Evolutionary conservation across 2,113 vertebrate species (phyloP), one percentile per base, ranked within the genome.

Genomic region (Pogona vitticeps): DNA sequence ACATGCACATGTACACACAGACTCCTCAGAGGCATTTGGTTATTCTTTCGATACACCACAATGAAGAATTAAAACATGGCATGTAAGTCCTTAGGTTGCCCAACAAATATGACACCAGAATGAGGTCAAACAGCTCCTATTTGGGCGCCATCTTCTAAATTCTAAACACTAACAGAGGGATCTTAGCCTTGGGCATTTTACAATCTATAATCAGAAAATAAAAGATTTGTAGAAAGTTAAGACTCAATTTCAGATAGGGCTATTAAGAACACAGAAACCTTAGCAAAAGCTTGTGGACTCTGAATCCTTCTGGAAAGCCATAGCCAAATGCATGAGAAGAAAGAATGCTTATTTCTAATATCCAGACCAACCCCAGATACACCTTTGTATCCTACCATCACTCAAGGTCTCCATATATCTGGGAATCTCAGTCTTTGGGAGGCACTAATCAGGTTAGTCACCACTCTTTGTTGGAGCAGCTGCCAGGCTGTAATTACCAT

Each of bases 401-500:
- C 14, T 0, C 61, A 1, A 52, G 0, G 0, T 1, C 78, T 65
- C 3, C n/a, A 31, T 28, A 6, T 10, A 76, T 76, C 70, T 40
- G 75, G 61, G 84, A 75, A 6, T 33, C 3, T n/a, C 42, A 42
- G 59, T 26, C 68, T 33, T 58, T 77, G 3, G 1, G 38, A 92
- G 89, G 88, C 78, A 87, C 82, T 92, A 94, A 87, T 85, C 58
- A 36, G 38, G 89, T 88, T 84, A 52, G 78, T 89, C 83, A 1
- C 0, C 18, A 86, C 86, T 89, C 80, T 86, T 31, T 71, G 88
- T 72, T 77, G 78, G 93, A 91, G 95, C 95, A 95, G 93, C 90
- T 93, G 90, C 90, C 87, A 88, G 94, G 91, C 90, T 96, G 91
- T 95, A 95, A 96, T 96, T 95, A 94, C 89, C 90, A 89, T 90